Evolutionary conservation across 2,888 invertebrate genomes (phyloP).

Genomic region (Xanthia togata): DNA sequence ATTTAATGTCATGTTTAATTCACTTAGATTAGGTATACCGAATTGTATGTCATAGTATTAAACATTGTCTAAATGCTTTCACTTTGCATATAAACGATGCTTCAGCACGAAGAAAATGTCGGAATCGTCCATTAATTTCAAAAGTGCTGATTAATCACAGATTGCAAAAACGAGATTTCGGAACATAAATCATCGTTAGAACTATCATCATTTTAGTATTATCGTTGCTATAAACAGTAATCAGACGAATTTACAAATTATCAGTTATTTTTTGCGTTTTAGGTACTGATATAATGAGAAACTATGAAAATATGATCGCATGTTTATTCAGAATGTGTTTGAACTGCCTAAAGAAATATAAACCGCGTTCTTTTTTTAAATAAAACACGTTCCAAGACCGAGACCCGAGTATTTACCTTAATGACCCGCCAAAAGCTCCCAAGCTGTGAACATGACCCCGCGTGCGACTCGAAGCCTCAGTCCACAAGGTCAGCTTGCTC

Average conservation of each 20-base stretch:
- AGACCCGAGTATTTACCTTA: slow-evolving; percentile 48
- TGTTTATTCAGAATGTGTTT: slow-evolving; percentile 3
- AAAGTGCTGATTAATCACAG: slow-evolving; percentile 48
- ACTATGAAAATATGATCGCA: not conserved
- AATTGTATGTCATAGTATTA: slow-evolving; percentile 27
- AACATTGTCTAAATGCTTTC: slow-evolving; percentile 51
- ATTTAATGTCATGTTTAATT: slow-evolving; percentile 33
- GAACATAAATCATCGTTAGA: slow-evolving; percentile 51
- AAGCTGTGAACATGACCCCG: slow-evolving; percentile 60
- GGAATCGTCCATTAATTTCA: slow-evolving; percentile 41
- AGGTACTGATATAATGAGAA: not conserved
- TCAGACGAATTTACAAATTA: slow-evolving; percentile 19
- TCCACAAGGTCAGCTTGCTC: slow-evolving; percentile 75
- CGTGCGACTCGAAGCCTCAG: slow-evolving; percentile 41
- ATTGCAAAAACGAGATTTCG: slow-evolving; percentile 43
- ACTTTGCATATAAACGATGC: slow-evolving; percentile 41
- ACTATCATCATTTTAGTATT: slow-evolving; percentile 43
- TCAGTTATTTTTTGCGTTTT: slow-evolving; percentile 16
- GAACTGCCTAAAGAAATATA: slow-evolving; percentile 1
- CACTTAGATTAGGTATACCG: slow-evolving; percentile 18
- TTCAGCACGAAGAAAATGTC: slow-evolving; percentile 19
- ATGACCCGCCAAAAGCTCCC: slow-evolving; percentile 55
- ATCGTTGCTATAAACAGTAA: slow-evolving; percentile 24
- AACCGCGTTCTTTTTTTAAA: slow-evolving; percentile 37
- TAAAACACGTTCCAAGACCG: slow-evolving; percentile 33